Base-by-base conservation (phyloP, 1,140 invertebrate genomes). In the Dendroctonus ponderosae region DNA sequence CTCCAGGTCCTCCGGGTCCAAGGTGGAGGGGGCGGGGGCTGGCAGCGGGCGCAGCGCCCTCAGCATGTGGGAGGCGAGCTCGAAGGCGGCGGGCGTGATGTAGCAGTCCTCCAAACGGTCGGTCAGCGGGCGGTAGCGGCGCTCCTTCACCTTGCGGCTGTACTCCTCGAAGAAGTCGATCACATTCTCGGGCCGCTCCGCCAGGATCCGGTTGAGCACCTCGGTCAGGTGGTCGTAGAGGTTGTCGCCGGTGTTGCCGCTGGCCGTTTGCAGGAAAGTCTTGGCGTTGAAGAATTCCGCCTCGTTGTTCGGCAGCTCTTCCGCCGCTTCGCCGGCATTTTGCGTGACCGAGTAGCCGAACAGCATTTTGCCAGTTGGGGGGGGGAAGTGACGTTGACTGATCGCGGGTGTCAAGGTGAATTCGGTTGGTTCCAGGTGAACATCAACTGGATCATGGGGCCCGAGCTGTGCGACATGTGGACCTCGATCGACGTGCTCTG, bases 381-480 rank as follows among this genome's bases (percentile, higher is more conserved):
- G 14, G 5, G 12, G 7, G 14, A 12, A n/a, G n/a, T 52, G 43
- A 46, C 43, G 3, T 52, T 14, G 26, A 14, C 5, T 6, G 12
- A 15, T 52, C 26, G 14, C 5, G 26, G n/a, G 0, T 52, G 37
- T 52, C 6, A 59, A 59, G 43, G n/a, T n/a, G n/a, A n/a, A n/a
- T 52, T 62, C 11, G 15, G 60, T 66, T 62, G 49, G 5, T 67
- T 67, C 53, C 59, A 72, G 71, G 70, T 72, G 62, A 72, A 67
- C 61, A 72, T 70, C 62, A 70, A 72, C 52, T 72, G 71, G 71
- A 72, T 70, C 7, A 72, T 72, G 52, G 93, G 93, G 26, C 87
- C 91, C 0, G 87, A 90, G 74, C 81, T 96, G 39, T 96, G 94
- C 78, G 93, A 96, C 80, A 91, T 96, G 87, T 97, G 93, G 93